Evolutionary conservation across 2,113 vertebrate genomes (phyloP).

Genomic region (Pogonocichla stellata): DNA sequence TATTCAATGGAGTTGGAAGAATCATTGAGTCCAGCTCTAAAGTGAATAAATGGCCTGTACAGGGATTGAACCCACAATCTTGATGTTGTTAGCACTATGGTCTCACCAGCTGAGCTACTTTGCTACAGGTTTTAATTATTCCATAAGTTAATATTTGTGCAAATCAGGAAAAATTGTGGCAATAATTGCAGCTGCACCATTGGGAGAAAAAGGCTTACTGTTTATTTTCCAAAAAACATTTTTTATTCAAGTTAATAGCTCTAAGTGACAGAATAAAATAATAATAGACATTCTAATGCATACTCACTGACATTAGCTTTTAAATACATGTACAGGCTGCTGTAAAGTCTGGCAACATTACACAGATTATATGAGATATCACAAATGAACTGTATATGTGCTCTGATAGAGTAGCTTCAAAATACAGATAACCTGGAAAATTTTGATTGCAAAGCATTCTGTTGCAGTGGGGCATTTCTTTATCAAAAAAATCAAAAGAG

Average conservation of each 20-base stretch:
- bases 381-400: neutral
- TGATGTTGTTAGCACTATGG: neutral
- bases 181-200: neutral
- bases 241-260: neutral
- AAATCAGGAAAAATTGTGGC: neutral
- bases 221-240: neutral
- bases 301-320: neutral
- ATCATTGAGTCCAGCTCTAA: neutral
- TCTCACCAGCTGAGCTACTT: neutral
- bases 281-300: neutral
- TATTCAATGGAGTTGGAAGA: neutral
- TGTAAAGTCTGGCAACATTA: neutral
- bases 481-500: neutral
- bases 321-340: neutral
- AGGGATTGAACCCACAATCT: neutral
- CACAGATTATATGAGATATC: neutral
- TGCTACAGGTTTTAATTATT: neutral
- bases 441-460: neutral
- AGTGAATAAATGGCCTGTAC: neutral
- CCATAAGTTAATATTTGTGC: neutral
- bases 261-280: neutral
- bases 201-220: neutral
- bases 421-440: neutral
- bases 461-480: neutral
- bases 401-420: neutral